These are phyloP conservation scores for Mesorhabditis spiculigera DNA, from an alignment of 2,888 invertebrate genomes.

Conservation along the genomic window DNA sequence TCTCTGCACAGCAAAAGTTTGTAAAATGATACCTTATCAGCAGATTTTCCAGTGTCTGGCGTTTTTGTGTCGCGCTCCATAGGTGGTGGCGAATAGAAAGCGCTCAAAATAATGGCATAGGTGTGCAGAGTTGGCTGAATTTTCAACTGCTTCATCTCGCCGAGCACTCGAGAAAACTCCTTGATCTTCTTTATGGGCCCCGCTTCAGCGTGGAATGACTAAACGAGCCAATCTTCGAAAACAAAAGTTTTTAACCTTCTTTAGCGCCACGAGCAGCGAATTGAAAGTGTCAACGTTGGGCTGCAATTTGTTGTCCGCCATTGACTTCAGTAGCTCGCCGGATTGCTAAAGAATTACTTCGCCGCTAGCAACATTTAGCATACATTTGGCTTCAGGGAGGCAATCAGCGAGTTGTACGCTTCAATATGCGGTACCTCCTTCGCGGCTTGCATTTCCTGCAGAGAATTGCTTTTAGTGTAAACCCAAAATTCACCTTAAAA, in stretches of 20 bases:
- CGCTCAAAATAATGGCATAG: constrained; percentile 24
- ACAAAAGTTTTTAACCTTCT: neutral
- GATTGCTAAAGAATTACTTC: no score
- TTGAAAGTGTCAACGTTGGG: neutral
- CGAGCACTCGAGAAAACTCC: neutral
- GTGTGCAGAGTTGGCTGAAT: constrained; percentile 31
- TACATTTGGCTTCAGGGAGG: no score
- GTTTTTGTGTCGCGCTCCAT: constrained; percentile 14
- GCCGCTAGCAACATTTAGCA: no score
- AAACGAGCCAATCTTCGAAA: neutral
- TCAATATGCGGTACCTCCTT: neutral
- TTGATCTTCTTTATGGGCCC: neutral
- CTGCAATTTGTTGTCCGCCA: no score
- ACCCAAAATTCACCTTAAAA: constrained; percentile 22
- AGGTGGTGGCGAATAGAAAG: neutral
- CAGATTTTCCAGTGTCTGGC: constrained; percentile 17
- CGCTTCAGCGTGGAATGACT: no score
- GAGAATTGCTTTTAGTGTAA: neutral
- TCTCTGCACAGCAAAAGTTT: neutral
- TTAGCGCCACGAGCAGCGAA: neutral
- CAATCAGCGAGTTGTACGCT: neutral
- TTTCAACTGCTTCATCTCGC: constrained; percentile 31
- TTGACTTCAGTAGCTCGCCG: no score
- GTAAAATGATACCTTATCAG: no score
- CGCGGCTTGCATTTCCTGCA: neutral